Evolutionary conservation across 2,888 invertebrate species (phyloP), one percentile per base, ranked within the genome.

Genomic region (Sepiola atlantica): DNA sequence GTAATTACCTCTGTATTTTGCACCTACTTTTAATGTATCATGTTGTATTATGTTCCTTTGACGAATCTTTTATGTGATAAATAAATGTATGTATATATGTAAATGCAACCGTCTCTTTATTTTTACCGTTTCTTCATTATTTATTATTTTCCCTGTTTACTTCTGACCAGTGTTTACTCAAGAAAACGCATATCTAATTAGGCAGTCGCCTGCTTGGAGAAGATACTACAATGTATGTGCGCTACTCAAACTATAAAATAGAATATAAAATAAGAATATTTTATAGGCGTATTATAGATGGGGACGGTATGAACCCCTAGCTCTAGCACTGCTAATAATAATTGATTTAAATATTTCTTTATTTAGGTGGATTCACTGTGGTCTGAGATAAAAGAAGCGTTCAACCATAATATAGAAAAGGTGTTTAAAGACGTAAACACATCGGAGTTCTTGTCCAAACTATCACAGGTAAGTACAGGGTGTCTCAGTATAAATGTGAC

Each of bases 361-460:
- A 32, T 77, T 77, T 45, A 92, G 92, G 92, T 92, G 21, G 92
- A 92, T 92, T 55, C 92, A 18, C 45, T 92, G 55, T 55, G 45
- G 55, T 92, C 92, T n/a, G 92, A 92, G 20, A 92, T 92, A 92
- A 92, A 35, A 55, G 35, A 54, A n/a, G 45, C 92, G 20, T 92
- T 92, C 28, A 92, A 45, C 28, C 54, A 92, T 28, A 92, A 92
- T n/a, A 28, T 28, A 10, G 55, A 92, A 32, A 92, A 92, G 28
- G 45, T 77, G n/a, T 32, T 77, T 77, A 77, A 77, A 77, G n/a
- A 77, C 18, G 77, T 77, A 1, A n/a, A 77, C 18, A 32, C n/a
- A 2, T n/a, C 77, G 32, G 77, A 77, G n/a, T 77, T 77, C n/a
- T n/a, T 77, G n/a, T 77, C 77, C 0, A 32, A 77, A 77, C 77